Evolutionary conservation across 1,140 invertebrate species (phyloP).

Genomic region (Penaeus chinensis): DNA sequence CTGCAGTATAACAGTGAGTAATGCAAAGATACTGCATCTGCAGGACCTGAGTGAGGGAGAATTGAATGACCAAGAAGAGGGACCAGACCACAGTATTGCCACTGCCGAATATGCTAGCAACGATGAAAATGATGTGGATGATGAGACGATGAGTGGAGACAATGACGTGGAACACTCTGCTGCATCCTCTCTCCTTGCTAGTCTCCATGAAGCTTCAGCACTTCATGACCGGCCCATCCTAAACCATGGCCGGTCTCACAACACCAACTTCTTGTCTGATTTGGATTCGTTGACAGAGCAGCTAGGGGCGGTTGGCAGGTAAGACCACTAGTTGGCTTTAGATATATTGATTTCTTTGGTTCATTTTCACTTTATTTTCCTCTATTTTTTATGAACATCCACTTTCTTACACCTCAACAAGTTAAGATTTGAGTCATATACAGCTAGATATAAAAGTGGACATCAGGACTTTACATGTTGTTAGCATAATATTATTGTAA

Average conservation of each 20-base stretch:
- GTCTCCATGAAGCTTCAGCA: constrained; percentile 48
- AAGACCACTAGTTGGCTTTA: not conserved
- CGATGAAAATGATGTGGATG: constrained; percentile 85
- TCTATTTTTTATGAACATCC: not conserved
- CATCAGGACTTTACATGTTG: not conserved
- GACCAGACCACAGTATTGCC: constrained; percentile 63
- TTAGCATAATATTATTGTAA: not conserved
- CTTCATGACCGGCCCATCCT: constrained; percentile 49
- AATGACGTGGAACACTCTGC: constrained; percentile 78
- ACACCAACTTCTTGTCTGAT: constrained; percentile 47
- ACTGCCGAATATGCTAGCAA: constrained; percentile 70
- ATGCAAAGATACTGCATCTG: constrained; percentile 58
- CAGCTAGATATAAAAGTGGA: not conserved
- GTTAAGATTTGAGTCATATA: too few relatives aligned
- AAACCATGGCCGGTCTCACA: constrained; percentile 43
- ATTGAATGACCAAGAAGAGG: constrained; percentile 65
- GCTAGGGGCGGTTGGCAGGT: constrained; percentile 48
- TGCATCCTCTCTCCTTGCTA: constrained; percentile 67
- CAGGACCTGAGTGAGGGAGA: constrained; percentile 80
- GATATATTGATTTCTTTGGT: too few relatives aligned
- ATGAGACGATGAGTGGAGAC: constrained; percentile 86
- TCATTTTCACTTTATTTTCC: not conserved
- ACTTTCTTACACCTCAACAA: not conserved
- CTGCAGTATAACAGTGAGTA: too few relatives aligned
- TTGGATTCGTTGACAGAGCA: constrained; percentile 51